Evolutionary conservation across 2,797 vertebrate species (phyloP), one percentile per base, ranked within the genome.

Genomic region (Sebastes cheni): DNA sequence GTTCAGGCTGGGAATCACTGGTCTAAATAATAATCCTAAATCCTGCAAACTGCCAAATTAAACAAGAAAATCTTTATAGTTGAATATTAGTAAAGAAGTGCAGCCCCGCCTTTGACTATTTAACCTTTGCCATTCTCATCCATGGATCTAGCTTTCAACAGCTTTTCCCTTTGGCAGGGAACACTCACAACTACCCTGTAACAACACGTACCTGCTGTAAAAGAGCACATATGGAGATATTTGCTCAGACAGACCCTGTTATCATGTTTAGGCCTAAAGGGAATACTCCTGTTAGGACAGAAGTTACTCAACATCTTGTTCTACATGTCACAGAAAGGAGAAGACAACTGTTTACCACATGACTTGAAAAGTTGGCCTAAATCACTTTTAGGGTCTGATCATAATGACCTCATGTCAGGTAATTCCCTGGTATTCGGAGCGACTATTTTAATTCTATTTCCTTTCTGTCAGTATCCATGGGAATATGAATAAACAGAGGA

Each of bases 381-480:
- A 67, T 32, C 36, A 50, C 75, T 60, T 77, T 72, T 39, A 66
- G 71, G 80, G 72, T 76, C 75, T 29, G 66, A 86, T 82, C 65
- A 72, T 52, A 80, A 85, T 79, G 13, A 79, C 64, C 64, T 74
- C 77, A 79, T 86, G 39, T 72, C 85, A 86, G 86, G 86, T 91
- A 86, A 90, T 87, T 89, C 74, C 77, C 77, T 81, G 90, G 90
- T 55, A 92, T 92, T 91, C 71, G 27, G 52, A 77, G 13, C 10
- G 5, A 67, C 79, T 70, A 50, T 89, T 93, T 90, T 80, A 77
- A 82, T 67, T 89, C 85, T 79, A 58, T 91, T 50, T 89, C 66
- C 81, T 85, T 90, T 91, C 82, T 91, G 89, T 91, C 77, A 80
- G 92, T 94, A 82, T 91, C 91, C 91, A 92, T 92, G 90, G 91